phyloP scores from a whole-genome alignment of 2,888 invertebrate genomes.

The Sphaerophoria taeniata region DNA sequence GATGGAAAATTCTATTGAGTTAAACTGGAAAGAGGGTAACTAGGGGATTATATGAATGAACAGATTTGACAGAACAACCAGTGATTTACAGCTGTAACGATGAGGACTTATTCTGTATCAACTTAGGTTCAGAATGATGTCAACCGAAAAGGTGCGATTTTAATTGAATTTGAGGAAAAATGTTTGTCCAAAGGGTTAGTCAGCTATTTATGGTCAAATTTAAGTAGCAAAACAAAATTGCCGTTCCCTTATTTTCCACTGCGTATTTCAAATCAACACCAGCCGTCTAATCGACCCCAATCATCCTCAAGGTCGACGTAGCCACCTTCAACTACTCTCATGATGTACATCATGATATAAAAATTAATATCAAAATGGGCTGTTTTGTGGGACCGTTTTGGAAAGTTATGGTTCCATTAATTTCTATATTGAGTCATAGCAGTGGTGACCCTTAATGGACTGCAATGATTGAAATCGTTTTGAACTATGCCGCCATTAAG shows the following conservation, averaged over 20 bases:
- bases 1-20: constrained; percentile 51
- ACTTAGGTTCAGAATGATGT: too few relatives aligned
- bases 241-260: too few relatives aligned
- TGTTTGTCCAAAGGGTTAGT: too few relatives aligned
- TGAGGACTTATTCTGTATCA: too few relatives aligned
- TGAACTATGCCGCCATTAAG: constrained; percentile 56
- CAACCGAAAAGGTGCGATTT: too few relatives aligned
- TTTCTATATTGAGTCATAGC: constrained; percentile 46
- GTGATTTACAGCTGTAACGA: background rate
- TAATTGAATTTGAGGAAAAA: too few relatives aligned
- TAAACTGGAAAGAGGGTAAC: constrained; percentile 16
- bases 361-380: constrained; percentile 8
- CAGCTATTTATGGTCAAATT: too few relatives aligned
- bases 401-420: constrained; percentile 33
- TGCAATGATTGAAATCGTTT: constrained; percentile 7
- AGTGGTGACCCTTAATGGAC: constrained; percentile 50
- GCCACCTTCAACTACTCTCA: background rate
- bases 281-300: background rate
- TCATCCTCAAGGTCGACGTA: background rate
- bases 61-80: background rate
- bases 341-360: constrained; percentile 7
- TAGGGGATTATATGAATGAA: background rate
- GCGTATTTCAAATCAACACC: too few relatives aligned
- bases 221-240: too few relatives aligned
- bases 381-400: background rate